phyloP scores from a whole-genome alignment of 2,888 invertebrate species.

The Acleris emargana region DNA sequence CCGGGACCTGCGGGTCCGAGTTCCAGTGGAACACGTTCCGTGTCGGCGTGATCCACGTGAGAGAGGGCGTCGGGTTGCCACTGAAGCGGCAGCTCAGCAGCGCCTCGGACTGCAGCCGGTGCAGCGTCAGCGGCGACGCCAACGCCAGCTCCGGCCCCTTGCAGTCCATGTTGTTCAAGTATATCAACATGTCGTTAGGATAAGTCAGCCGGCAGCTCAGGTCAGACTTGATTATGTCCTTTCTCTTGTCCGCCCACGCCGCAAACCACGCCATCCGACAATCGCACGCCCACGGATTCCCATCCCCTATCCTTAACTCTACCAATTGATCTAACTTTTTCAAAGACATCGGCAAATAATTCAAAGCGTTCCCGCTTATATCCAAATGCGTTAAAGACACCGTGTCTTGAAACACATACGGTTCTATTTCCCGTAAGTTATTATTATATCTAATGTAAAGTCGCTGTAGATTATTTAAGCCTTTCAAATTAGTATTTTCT shows the following conservation, averaged over 20 bases:
- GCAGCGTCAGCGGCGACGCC: constrained; percentile 85
- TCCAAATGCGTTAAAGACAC: constrained; percentile 85
- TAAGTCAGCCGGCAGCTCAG: constrained; percentile 87
- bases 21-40: constrained; percentile 90
- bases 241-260: constrained; percentile 77
- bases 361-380: constrained; percentile 88
- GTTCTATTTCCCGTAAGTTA: constrained; percentile 85
- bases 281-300: constrained; percentile 94
- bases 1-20: constrained; percentile 87
- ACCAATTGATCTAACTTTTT: constrained; percentile 85
- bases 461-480: constrained; percentile 83
- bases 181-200: constrained; percentile 87
- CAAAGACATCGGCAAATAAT: constrained; percentile 88
- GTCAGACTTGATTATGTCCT: constrained; percentile 81
- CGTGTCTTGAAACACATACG: constrained; percentile 85
- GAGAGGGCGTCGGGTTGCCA: constrained; percentile 90
- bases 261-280: constrained; percentile 92
- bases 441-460: constrained; percentile 86
- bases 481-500: constrained; percentile 86
- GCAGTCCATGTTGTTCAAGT: constrained; percentile 89
- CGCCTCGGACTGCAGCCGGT: constrained; percentile 86
- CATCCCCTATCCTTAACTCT: constrained; percentile 86
- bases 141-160: constrained; percentile 85
- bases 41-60: constrained; percentile 93
- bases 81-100: constrained; percentile 90